These are phyloP conservation scores for Hirundo rustica DNA, from an alignment of 2,797 vertebrate species.

Conservation along the genomic window DNA sequence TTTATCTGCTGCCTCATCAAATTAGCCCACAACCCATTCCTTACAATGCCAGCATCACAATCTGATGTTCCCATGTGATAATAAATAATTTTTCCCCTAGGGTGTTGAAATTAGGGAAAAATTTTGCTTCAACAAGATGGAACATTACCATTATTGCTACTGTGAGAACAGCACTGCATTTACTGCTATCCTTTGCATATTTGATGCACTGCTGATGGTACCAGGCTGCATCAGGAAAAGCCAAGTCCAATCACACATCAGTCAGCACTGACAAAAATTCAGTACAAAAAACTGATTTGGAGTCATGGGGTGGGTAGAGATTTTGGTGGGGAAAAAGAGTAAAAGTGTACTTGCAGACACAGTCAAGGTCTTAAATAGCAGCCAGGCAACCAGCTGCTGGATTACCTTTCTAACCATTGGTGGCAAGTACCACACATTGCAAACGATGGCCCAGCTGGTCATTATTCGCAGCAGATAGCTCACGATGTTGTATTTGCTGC, in stretches of 20 bases:
- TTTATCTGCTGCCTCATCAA: neutral
- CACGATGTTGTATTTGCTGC: slow-evolving; percentile 90
- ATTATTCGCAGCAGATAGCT: slow-evolving; percentile 92
- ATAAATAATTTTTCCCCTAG: neutral
- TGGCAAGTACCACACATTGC: slow-evolving; percentile 94
- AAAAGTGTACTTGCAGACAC: neutral
- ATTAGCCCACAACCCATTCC: neutral
- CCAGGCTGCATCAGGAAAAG: neutral
- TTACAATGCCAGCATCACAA: neutral
- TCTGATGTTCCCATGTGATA: neutral
- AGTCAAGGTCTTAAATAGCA: neutral
- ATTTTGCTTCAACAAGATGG: neutral
- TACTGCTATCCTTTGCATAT: neutral
- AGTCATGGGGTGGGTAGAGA: neutral
- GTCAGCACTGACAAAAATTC: neutral
- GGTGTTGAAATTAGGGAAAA: neutral
- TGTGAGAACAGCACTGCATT: neutral
- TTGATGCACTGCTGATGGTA: neutral
- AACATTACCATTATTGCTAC: neutral
- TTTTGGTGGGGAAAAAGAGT: fast-evolving
- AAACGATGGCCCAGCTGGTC: slow-evolving; percentile 97
- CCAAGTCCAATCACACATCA: neutral
- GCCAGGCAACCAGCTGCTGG: neutral
- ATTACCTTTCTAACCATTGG: slow-evolving; percentile 90
- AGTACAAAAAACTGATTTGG: neutral